Conservation (phyloP, 2,888 invertebrate genomes). For the Epinotia demarniana region DNA sequence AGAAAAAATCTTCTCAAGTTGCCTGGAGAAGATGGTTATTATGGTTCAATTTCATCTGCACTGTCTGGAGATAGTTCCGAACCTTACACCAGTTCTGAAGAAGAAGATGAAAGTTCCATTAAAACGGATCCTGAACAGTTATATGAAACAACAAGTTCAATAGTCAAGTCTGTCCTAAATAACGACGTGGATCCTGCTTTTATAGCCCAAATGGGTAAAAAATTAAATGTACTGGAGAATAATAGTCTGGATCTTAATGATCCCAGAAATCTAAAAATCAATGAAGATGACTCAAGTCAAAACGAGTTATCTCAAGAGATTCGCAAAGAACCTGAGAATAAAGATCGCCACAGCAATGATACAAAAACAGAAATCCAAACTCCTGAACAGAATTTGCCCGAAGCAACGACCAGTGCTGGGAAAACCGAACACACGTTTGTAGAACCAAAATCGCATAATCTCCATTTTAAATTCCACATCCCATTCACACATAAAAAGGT, state of each 20-base stretch:
- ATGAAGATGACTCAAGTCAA: constrained; percentile 1
- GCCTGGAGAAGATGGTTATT: constrained; percentile 70
- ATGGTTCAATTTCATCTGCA: constrained; percentile 75
- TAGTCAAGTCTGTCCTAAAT: constrained; percentile 82
- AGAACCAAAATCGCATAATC: constrained; percentile 60
- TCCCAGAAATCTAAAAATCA: constrained; percentile 9
- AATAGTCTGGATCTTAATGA: constrained; percentile 50
- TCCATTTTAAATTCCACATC: constrained; percentile 73
- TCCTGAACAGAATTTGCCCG: constrained; percentile 25
- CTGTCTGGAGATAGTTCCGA: constrained; percentile 79
- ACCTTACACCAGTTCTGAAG: constrained; percentile 74
- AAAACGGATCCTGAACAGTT: constrained; percentile 74
- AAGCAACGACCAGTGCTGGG: constrained; percentile 37
- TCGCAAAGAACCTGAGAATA: constrained; percentile 29
- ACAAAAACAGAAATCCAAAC: constrained; percentile 14
- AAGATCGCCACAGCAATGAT: constrained; percentile 37
- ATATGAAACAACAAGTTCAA: constrained; percentile 84
- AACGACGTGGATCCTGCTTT: constrained; percentile 65
- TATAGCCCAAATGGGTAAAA: constrained; percentile 71
- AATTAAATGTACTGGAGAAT: constrained; percentile 61
- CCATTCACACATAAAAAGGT: constrained; percentile 74
- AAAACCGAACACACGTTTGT: constrained; percentile 62
- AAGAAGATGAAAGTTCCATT: constrained; percentile 78
- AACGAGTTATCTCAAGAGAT: constrained; percentile 38
- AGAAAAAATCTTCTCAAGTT: constrained; percentile 73